phyloP scores from a whole-genome alignment of 2,888 invertebrate genomes.

The Himalopsyche anomala region DNA sequence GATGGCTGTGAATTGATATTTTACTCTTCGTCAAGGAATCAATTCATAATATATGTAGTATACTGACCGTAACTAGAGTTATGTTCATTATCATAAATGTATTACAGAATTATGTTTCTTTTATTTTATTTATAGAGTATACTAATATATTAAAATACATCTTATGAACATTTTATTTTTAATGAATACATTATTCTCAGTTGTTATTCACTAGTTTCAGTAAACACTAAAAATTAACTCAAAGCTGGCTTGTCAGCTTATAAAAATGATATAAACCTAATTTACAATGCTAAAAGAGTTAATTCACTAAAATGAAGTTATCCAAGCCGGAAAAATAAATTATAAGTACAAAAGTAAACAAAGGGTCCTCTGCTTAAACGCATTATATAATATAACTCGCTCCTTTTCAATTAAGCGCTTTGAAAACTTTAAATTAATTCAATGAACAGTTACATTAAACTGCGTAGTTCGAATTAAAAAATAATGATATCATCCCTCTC shows the following conservation, averaged over 20 bases:
- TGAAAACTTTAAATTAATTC: conserved; percentile 45
- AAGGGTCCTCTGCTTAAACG: background rate
- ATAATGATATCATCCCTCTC: conserved; percentile 23
- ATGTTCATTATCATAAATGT: no score
- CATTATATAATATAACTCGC: conserved; percentile 2
- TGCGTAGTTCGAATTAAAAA: conserved; percentile 44
- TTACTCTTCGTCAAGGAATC: no score
- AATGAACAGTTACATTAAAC: conserved; percentile 43
- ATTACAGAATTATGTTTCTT: no score
- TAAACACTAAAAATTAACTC: no score
- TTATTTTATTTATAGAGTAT: no score
- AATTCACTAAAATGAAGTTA: background rate
- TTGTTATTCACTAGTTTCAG: no score
- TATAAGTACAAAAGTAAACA: conserved; percentile 20
- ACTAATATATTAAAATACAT: no score
- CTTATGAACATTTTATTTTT: no score
- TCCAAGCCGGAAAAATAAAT: conserved; percentile 18
- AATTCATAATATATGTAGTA: no score
- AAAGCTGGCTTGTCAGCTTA: background rate
- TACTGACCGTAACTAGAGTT: no score
- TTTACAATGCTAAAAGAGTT: background rate
- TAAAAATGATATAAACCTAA: background rate
- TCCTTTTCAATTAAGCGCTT: conserved; percentile 3
- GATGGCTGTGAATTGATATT: no score
- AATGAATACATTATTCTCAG: no score